phyloP scores from a whole-genome alignment of 2,113 vertebrate species.

The Cheirogaleus medius region DNA sequence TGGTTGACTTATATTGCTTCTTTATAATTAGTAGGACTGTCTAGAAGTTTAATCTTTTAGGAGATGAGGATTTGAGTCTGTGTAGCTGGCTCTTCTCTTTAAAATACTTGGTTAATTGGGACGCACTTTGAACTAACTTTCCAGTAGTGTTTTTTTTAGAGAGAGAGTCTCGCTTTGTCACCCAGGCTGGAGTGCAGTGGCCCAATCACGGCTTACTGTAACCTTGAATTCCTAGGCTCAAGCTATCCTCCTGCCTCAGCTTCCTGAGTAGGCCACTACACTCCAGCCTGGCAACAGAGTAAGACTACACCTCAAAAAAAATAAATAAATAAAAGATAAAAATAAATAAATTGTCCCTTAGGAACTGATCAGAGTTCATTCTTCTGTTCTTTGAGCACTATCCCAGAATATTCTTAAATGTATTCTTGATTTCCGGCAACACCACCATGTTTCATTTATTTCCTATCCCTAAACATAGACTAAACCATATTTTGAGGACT shows the following conservation, averaged over 20 bases:
- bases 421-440: background rate
- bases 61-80: slow-evolving; percentile 48
- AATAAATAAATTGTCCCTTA: background rate
- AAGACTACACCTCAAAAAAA: no score
- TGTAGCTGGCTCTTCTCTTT: background rate
- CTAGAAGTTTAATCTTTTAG: slow-evolving; percentile 37
- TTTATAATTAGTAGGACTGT: background rate
- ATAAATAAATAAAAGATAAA: no score
- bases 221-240: no score
- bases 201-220: no score
- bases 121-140: slow-evolving; percentile 11
- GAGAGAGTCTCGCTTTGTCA: no score
- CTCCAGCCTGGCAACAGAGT: no score
- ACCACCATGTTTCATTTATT: background rate
- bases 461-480: background rate
- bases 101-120: slow-evolving; percentile 18
- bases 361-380: background rate
- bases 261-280: no score
- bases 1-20: slow-evolving; percentile 30
- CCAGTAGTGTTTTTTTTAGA: background rate
- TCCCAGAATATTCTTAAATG: background rate
- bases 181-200: no score
- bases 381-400: background rate
- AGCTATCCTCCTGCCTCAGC: no score
- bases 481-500: background rate